Conservation (phyloP, 1,140 invertebrate genomes). For the Drosophila punjabiensis region DNA sequence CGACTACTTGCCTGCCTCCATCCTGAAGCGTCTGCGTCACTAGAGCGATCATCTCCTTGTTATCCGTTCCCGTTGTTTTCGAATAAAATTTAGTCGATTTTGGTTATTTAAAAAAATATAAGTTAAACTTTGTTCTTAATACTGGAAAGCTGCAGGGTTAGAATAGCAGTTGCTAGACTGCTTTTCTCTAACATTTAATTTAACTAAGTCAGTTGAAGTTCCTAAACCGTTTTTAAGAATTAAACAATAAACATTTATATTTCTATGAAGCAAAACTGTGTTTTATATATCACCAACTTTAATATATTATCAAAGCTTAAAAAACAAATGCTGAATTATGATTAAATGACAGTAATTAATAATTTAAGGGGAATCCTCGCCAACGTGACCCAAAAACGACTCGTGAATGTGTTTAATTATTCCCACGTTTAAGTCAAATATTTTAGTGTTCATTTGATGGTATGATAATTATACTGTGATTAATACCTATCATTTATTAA, state of each 20-base stretch:
- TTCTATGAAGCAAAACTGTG: background rate
- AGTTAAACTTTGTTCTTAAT: background rate
- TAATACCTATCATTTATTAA: background rate
- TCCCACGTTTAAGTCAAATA: background rate
- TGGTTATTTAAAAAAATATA: slow-evolving; percentile 6
- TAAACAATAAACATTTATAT: background rate
- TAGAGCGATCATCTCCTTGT: slow-evolving; percentile 16
- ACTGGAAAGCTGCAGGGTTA: background rate
- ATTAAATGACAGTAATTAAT: background rate
- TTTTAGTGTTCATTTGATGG: background rate
- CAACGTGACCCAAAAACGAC: background rate
- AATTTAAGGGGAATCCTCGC: background rate
- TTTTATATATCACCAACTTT: background rate
- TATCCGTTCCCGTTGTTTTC: slow-evolving; percentile 22
- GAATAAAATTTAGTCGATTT: slow-evolving; percentile 42
- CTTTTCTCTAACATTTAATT: background rate
- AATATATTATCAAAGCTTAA: background rate
- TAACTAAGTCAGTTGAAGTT: background rate
- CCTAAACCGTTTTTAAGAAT: background rate
- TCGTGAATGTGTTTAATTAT: background rate
- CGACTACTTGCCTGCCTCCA: slow-evolving; percentile 74
- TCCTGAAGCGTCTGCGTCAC: slow-evolving; percentile 68
- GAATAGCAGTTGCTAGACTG: background rate
- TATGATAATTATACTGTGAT: background rate
- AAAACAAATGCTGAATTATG: background rate